A percentile compares a stretch with the other conserved stretches of the same genome.
Conservation (phyloP, 2,797 vertebrate genomes). For the Etheostoma nigrum region DNA sequence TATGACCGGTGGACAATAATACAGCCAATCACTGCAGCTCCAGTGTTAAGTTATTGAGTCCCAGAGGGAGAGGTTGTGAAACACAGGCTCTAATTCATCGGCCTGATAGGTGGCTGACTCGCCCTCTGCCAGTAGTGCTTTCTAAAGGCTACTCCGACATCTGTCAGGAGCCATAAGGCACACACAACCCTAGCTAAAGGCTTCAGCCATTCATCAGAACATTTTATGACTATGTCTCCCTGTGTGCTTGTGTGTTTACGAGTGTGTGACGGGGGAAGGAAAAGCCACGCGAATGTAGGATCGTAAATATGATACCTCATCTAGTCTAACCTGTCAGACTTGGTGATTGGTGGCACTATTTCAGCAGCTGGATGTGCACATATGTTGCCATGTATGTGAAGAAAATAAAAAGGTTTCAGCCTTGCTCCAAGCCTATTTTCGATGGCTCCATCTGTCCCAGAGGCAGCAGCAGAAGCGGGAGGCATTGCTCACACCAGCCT, state of each 20-base stretch:
- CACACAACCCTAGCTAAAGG: constrained; percentile 47
- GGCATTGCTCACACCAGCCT: constrained; percentile 40
- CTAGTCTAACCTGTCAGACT: constrained; percentile 30
- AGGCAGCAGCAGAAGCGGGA: constrained; percentile 18
- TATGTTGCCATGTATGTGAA: constrained; percentile 19
- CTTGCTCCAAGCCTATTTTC: constrained; percentile 1
- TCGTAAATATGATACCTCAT: constrained; percentile 50
- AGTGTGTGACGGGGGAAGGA: constrained; percentile 45
- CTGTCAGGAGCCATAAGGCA: constrained; percentile 68
- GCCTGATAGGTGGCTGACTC: constrained; percentile 60
- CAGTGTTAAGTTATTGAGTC: constrained; percentile 33
- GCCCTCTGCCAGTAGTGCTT: constrained; percentile 61
- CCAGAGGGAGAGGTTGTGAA: constrained; percentile 46
- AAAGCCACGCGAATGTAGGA: constrained; percentile 27
- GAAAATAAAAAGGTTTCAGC: constrained; percentile 37
- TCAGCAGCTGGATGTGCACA: constrained; percentile 24
- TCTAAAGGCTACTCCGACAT: constrained; percentile 67
- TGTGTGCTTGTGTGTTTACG: constrained; percentile 44
- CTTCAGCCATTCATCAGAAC: constrained; percentile 62
- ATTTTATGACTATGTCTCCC: constrained; percentile 58
- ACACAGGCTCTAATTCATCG: constrained; percentile 60
- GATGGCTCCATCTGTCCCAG: constrained; percentile 36
- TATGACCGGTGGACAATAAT: background rate
- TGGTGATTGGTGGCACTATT: constrained; percentile 28
- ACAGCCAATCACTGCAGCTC: constrained; percentile 8